Evolutionary conservation across 2,888 invertebrate species (phyloP).

Genomic region (Drosophila parthenogenetica): DNA sequence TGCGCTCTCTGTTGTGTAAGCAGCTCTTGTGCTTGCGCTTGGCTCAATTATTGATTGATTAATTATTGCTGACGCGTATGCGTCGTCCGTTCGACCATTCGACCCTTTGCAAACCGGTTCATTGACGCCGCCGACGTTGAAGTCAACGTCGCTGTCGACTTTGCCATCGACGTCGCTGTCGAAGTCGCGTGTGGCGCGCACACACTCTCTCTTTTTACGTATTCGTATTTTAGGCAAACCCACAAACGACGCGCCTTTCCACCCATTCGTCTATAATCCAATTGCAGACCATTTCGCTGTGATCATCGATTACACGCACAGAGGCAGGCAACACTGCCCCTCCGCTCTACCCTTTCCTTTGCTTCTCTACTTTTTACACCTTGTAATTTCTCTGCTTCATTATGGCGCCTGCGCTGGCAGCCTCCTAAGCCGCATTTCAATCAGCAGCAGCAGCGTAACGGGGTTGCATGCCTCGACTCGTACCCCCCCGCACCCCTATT

Average conservation of each 20-base stretch:
- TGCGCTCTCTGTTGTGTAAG: no score
- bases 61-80: constrained; percentile 84
- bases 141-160: constrained; percentile 42
- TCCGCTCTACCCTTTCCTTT: background rate
- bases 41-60: constrained; percentile 84
- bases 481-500: background rate
- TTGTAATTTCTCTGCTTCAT: background rate
- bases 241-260: background rate
- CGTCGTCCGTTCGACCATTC: constrained; percentile 59
- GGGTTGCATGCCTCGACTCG: constrained; percentile 35
- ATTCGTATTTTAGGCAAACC: constrained; percentile 12
- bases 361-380: background rate
- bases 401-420: constrained; percentile 54
- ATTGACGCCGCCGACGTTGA: constrained; percentile 44
- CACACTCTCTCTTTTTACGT: constrained; percentile 26
- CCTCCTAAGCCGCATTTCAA: constrained; percentile 43
- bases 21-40: constrained; percentile 45
- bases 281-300: constrained; percentile 51
- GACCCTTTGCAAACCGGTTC: constrained; percentile 77
- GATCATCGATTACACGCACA: constrained; percentile 63
- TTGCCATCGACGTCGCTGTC: constrained; percentile 24
- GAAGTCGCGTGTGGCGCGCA: constrained; percentile 13
- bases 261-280: constrained; percentile 61
- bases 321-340: background rate
- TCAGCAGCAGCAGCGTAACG: constrained; percentile 46